Evolutionary conservation across 2,888 invertebrate species (phyloP).

Genomic region (Lycophotia porphyrea): DNA sequence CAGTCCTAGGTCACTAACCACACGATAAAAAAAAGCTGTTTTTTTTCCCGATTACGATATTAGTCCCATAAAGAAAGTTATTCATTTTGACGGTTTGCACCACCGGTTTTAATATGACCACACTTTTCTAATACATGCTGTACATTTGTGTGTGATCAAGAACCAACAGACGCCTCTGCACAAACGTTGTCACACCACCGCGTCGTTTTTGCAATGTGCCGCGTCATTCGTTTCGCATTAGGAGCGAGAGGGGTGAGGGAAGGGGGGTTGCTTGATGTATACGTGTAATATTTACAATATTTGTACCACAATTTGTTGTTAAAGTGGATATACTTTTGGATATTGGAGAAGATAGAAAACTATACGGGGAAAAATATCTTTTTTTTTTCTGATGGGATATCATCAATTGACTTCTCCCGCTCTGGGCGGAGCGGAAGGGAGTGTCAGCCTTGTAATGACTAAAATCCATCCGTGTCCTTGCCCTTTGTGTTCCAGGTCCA

Average conservation of each 20-base stretch:
- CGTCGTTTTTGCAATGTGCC: conserved; percentile 37
- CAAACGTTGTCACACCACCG: neutral
- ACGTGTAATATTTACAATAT: conserved; percentile 12
- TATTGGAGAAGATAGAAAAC: neutral
- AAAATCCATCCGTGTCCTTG: no score
- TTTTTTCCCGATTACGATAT: neutral
- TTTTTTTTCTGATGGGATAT: no score
- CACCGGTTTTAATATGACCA: no score
- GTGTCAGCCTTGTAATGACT: no score
- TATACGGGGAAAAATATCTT: no score
- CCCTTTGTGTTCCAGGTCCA: no score
- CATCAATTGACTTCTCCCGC: no score
- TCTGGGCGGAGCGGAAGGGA: no score
- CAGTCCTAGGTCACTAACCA: no score
- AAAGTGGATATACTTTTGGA: no score
- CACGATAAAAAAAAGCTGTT: no score
- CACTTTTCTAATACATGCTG: neutral
- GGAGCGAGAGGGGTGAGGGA: neutral
- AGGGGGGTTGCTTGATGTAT: neutral
- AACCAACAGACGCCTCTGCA: conserved; percentile 9
- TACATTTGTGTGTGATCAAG: conserved; percentile 1
- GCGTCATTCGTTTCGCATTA: conserved; percentile 57
- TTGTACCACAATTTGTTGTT: conserved; percentile 3
- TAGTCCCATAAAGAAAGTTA: neutral
- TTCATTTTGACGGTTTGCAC: neutral